Conservation (phyloP, 2,888 invertebrate genomes). For the Pomacea canaliculata region DNA sequence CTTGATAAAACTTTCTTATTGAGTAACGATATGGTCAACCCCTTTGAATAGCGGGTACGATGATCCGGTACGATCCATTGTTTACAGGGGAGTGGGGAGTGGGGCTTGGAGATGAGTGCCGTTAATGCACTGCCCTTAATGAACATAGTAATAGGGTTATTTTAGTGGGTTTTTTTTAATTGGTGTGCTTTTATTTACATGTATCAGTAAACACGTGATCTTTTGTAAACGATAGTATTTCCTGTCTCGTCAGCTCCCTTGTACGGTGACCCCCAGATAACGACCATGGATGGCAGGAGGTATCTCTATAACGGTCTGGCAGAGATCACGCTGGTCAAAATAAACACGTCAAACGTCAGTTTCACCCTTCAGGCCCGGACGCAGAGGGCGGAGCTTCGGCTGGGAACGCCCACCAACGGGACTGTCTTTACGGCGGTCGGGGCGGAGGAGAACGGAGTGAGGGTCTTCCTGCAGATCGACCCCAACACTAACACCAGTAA, state of each 20-base stretch:
- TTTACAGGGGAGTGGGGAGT: too few relatives aligned
- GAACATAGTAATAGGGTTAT: too few relatives aligned
- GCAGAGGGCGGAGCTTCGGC: conserved; percentile 16
- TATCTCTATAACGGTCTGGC: conserved; percentile 42
- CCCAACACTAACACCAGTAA: conserved; percentile 12
- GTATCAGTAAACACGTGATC: background rate
- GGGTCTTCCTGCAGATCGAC: conserved; percentile 37
- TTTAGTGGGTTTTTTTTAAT: too few relatives aligned
- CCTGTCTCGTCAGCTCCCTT: background rate
- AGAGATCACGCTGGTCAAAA: conserved; percentile 36
- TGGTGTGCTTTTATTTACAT: background rate
- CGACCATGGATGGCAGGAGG: conserved; percentile 34
- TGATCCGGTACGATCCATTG: too few relatives aligned
- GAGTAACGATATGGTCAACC: too few relatives aligned
- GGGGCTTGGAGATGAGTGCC: too few relatives aligned
- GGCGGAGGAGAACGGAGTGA: conserved; percentile 29
- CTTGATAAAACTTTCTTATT: too few relatives aligned
- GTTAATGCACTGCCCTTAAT: too few relatives aligned
- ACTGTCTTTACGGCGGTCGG: conserved; percentile 44
- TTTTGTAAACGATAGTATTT: background rate
- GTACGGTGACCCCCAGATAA: conserved; percentile 43
- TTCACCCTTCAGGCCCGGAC: conserved; percentile 39
- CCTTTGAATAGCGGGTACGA: too few relatives aligned
- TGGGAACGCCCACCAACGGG: conserved; percentile 32
- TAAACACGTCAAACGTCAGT: background rate